Evolutionary conservation across 2,797 vertebrate species (phyloP), one percentile per base, ranked within the genome.

Genomic region (Karalla daura): DNA sequence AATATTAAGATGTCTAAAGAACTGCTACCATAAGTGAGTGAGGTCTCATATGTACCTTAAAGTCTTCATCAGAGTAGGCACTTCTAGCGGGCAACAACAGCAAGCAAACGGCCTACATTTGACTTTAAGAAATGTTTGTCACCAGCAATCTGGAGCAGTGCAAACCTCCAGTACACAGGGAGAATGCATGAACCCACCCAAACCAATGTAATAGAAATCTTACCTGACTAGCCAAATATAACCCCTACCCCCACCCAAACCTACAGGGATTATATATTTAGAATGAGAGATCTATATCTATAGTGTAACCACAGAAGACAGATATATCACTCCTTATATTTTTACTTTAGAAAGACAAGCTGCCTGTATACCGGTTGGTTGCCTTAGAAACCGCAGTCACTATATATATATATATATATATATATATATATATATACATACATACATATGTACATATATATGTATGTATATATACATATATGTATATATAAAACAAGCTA

Each of bases 381-480:
- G 94, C 94, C 94, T 95, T 95, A 95, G 90, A 94, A 92, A 86
- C 82, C 79, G 89, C 83, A 84, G 86, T 91, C 91, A 92, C 88
- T 93, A 89, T 88, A 61, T 69, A 77, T n/a, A n/a, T n/a, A n/a
- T n/a, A n/a, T n/a, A n/a, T n/a, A n/a, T n/a, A n/a, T n/a, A n/a
- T n/a, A n/a, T n/a, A n/a, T n/a, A n/a, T n/a, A n/a, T n/a, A n/a
- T n/a, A n/a, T n/a, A n/a, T n/a, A n/a, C n/a, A n/a, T n/a, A n/a
- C n/a, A n/a, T n/a, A n/a, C n/a, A n/a, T n/a, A n/a, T n/a, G n/a
- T n/a, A n/a, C n/a, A n/a, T n/a, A n/a, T n/a, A n/a, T n/a, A n/a
- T n/a, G n/a, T n/a, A n/a, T n/a, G n/a, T n/a, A n/a, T n/a, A n/a
- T n/a, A n/a, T n/a, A n/a, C n/a, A n/a, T n/a, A n/a, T n/a, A n/a